Evolutionary conservation across 2,888 invertebrate genomes (phyloP).

Genomic region (Oasisia sp.): DNA sequence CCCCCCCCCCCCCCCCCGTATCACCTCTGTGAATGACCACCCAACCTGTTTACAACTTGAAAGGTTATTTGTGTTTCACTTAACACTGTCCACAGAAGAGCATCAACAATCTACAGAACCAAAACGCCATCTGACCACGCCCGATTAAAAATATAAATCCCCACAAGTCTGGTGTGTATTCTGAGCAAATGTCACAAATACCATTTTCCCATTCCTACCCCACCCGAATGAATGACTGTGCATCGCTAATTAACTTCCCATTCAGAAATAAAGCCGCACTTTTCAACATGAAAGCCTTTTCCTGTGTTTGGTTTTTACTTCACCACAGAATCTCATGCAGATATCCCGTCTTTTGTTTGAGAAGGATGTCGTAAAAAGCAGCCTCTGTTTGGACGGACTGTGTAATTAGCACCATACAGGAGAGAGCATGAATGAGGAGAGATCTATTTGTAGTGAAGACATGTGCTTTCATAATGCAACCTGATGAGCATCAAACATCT

Average conservation of each 20-base stretch:
- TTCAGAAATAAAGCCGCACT: neutral
- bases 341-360: neutral
- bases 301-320: neutral
- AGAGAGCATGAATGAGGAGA: neutral
- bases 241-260: constrained; percentile 5
- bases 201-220: neutral
- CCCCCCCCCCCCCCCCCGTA: neutral
- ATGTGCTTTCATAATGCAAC: neutral
- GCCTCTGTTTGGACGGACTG: neutral
- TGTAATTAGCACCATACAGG: neutral
- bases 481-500: neutral
- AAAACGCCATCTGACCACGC: neutral
- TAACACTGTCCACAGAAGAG: neutral
- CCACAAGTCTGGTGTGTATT: neutral
- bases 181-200: neutral
- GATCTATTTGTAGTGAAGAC: neutral
- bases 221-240: neutral
- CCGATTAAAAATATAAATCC: neutral
- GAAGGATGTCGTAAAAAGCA: neutral
- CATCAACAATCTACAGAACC: neutral
- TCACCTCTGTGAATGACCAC: neutral
- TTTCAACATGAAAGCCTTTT: neutral
- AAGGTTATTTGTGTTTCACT: neutral
- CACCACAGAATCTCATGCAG: neutral
- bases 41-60: neutral